Percentiles rank a stretch among this genome's conserved stretches.
Evolutionary conservation across 2,888 invertebrate genomes (phyloP).

Genomic region (Esperia sulphurella): DNA sequence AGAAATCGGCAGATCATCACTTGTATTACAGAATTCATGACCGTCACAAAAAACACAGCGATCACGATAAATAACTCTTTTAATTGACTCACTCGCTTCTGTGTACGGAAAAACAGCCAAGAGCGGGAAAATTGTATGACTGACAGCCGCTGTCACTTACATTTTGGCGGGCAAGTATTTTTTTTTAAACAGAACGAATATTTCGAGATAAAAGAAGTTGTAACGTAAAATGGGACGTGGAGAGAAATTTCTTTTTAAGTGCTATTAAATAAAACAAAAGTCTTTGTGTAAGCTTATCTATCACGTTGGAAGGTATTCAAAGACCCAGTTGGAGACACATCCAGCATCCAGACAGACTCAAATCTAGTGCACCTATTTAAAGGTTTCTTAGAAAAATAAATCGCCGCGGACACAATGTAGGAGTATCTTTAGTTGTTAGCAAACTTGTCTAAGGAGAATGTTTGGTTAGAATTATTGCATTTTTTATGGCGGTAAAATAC

Average conservation of each 20-base stretch:
- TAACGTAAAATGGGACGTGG: background rate
- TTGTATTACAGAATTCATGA: conserved; percentile 1
- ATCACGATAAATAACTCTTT: conserved; percentile 29
- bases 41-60: conserved; percentile 18
- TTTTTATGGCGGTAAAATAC: conserved; percentile 1
- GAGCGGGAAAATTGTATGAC: background rate
- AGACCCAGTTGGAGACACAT: conserved; percentile 30
- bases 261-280: conserved; percentile 25
- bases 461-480: conserved; percentile 24
- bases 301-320: conserved; percentile 46
- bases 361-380: conserved; percentile 49
- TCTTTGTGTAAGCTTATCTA: conserved; percentile 28
- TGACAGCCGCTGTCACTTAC: conserved; percentile 6
- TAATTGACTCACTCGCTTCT: conserved; percentile 7
- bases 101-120: conserved; percentile 23
- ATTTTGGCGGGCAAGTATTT: background rate
- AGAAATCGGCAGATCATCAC: conserved; percentile 12
- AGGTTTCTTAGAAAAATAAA: conserved; percentile 39
- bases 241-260: conserved; percentile 11
- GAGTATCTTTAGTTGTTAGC: conserved; percentile 23
- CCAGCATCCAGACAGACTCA: conserved; percentile 27
- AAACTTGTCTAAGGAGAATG: conserved; percentile 24
- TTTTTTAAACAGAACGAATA: background rate
- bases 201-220: conserved; percentile 1
- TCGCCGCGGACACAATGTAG: background rate